A percentile compares a stretch with the other conserved stretches of the same genome.
These are phyloP conservation scores for Eucera pruinosa DNA, from an alignment of 2,888 invertebrate genomes.

Conservation along the genomic window DNA sequence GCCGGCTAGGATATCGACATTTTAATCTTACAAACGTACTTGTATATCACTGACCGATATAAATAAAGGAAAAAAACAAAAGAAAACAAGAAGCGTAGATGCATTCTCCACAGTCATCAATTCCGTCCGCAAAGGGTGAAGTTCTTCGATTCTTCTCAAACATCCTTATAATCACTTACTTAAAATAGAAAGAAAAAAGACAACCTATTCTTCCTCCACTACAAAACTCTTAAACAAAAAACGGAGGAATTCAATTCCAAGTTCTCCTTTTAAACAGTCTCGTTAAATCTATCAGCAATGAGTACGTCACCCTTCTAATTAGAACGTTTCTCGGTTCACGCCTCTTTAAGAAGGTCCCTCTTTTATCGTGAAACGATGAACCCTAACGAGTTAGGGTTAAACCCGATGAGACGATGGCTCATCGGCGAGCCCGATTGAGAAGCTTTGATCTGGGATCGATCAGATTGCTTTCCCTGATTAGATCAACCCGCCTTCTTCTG, in stretches of 20 bases:
- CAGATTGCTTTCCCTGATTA: conserved; percentile 43
- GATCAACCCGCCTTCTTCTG: conserved; percentile 42
- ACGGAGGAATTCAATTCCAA: conserved; percentile 44
- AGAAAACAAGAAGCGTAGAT: background rate
- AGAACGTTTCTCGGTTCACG: conserved; percentile 1
- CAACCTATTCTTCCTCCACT: conserved; percentile 1
- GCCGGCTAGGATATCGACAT: conserved; percentile 2
- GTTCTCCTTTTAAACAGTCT: conserved; percentile 6
- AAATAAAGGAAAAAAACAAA: background rate
- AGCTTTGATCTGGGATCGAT: conserved; percentile 25
- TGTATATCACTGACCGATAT: conserved; percentile 1
- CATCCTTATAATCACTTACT: background rate
- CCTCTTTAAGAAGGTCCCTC: conserved; percentile 23
- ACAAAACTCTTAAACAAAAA: conserved; percentile 22
- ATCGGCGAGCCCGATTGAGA: conserved; percentile 42
- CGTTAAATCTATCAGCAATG: background rate
- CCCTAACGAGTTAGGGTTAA: too few relatives aligned
- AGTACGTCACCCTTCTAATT: background rate
- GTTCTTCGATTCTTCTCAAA: conserved; percentile 8
- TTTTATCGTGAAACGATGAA: too few relatives aligned
- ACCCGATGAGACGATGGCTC: too few relatives aligned
- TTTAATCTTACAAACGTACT: background rate
- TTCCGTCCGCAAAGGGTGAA: conserved; percentile 15
- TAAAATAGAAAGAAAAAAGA: conserved; percentile 4
- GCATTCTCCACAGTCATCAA: conserved; percentile 12